A percentile compares a stretch with the other conserved stretches of the same genome.
phyloP scores from a whole-genome alignment of 2,797 vertebrate genomes.

The Adelosebastes latens region DNA sequence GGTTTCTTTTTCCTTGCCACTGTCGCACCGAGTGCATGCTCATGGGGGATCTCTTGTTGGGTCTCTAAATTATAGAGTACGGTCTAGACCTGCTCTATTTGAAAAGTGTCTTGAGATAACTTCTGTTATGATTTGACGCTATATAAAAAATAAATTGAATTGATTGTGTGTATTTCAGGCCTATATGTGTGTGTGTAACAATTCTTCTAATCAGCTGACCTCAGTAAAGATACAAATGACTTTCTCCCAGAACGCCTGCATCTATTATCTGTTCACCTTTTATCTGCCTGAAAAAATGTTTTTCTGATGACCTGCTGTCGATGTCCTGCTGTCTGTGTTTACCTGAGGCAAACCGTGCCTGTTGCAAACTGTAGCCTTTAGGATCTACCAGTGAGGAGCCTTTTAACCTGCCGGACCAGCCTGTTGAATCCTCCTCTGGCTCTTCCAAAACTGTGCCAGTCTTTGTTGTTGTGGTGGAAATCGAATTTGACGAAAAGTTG shows the following conservation, averaged over 20 bases:
- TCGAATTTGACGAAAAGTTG: background rate
- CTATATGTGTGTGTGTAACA: background rate
- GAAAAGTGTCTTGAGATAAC: no score
- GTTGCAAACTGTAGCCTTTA: background rate
- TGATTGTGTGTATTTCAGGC: background rate
- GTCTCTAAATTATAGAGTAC: no score
- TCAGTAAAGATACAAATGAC: background rate
- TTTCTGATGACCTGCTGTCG: background rate
- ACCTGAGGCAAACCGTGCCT: background rate
- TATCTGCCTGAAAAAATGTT: background rate
- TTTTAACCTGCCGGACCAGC: background rate
- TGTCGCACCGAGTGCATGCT: no score
- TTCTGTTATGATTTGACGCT: no score
- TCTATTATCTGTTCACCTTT: background rate
- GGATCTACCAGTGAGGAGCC: background rate
- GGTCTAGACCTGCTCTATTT: no score
- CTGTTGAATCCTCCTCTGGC: background rate
- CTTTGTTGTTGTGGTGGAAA: background rate
- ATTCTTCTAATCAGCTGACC: background rate
- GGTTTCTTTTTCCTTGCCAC: no score
- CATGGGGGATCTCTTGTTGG: no score
- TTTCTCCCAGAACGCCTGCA: background rate
- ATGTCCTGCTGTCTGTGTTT: background rate
- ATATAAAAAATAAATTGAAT: no score
- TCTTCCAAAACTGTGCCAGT: background rate